Evolutionary conservation across 2,113 vertebrate species (phyloP).

Genomic region (Ifrita kowaldi): DNA sequence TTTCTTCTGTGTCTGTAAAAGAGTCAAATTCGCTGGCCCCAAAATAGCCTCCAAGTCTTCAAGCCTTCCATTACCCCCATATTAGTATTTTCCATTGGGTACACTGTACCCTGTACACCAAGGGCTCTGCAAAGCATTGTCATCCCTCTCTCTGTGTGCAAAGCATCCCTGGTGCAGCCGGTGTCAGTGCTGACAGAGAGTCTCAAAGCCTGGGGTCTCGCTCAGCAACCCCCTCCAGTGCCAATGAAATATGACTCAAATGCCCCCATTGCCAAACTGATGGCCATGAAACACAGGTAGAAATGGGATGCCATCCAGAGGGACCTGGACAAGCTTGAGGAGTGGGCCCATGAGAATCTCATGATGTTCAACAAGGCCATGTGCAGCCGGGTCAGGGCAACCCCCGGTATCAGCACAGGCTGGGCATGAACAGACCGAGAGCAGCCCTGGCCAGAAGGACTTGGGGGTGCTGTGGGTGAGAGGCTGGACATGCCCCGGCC

Average conservation of each 20-base stretch:
- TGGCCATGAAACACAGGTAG: not conserved
- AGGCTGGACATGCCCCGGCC: not conserved
- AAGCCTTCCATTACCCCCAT: not conserved
- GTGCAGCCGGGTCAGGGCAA: rapidly evolving
- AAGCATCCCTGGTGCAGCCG: not conserved
- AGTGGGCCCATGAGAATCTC: not conserved
- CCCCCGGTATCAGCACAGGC: rapidly evolving
- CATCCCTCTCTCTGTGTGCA: not conserved
- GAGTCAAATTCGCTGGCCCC: not conserved
- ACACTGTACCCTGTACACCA: not conserved
- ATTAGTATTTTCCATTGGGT: not conserved
- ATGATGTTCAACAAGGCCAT: not conserved
- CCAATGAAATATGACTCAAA: not conserved
- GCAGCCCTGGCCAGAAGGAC: not conserved
- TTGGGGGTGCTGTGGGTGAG: not conserved
- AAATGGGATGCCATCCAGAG: not conserved
- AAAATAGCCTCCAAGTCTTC: not conserved
- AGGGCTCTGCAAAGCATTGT: not conserved
- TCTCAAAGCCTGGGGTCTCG: rapidly evolving
- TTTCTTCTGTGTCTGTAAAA: not conserved
- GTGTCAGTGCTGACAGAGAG: not conserved
- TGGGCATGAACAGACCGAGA: not conserved
- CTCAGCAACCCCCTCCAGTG: not conserved
- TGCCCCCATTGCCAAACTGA: not conserved
- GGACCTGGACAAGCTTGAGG: not conserved